A percentile compares a stretch with the other conserved stretches of the same genome.
phyloP scores from a whole-genome alignment of 2,888 invertebrate species.

The Empis stercorea region DNA sequence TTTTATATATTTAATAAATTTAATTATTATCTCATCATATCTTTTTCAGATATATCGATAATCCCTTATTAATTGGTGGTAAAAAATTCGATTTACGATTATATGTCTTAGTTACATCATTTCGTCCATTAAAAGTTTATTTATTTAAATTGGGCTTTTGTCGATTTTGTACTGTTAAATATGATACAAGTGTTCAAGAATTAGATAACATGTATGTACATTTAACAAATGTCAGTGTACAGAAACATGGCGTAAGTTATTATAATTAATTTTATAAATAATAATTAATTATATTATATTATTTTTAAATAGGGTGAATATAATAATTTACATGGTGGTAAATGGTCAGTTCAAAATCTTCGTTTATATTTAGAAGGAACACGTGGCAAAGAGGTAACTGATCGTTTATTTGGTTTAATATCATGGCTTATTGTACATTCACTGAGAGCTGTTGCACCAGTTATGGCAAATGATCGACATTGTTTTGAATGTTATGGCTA shows the following conservation, averaged over 20 bases:
- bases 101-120: constrained; percentile 86
- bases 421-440: constrained; percentile 87
- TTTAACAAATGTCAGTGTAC: constrained; percentile 94
- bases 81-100: constrained; percentile 91
- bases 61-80: constrained; percentile 87
- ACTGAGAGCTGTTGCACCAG: constrained; percentile 79
- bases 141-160: constrained; percentile 88
- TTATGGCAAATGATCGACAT: constrained; percentile 82
- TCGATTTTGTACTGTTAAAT: constrained; percentile 91
- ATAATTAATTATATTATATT: not conserved
- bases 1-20: no score
- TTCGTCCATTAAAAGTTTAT: constrained; percentile 85
- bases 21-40: no score
- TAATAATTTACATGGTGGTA: constrained; percentile 87
- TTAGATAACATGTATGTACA: constrained; percentile 89
- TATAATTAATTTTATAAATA: not conserved
- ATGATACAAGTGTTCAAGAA: constrained; percentile 77
- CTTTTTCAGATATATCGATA: constrained; percentile 67
- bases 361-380: constrained; percentile 83
- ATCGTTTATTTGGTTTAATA: constrained; percentile 77
- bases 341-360: constrained; percentile 85
- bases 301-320: constrained; percentile 60
- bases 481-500: constrained; percentile 72
- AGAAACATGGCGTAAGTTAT: constrained; percentile 77
- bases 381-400: constrained; percentile 75